phyloP scores from a whole-genome alignment of 2,113 vertebrate species.

The Brachypodius melanocephalos region DNA sequence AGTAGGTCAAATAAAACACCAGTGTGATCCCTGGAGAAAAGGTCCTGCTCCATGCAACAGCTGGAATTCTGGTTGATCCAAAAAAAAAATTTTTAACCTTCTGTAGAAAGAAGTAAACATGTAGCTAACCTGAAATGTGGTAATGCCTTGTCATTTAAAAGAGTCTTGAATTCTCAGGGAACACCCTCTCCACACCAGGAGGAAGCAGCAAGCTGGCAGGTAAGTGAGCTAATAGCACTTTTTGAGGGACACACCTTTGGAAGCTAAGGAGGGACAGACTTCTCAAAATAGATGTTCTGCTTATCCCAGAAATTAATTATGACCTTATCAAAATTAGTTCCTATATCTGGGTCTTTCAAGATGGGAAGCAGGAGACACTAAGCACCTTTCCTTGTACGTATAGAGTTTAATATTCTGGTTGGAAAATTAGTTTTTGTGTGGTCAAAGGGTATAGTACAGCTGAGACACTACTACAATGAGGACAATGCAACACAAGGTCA shows the following conservation, averaged over 20 bases:
- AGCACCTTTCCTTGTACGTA: background rate
- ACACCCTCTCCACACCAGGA: accelerated
- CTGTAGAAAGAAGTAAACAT: background rate
- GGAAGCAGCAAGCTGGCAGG: background rate
- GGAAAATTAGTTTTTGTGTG: slow-evolving; percentile 1
- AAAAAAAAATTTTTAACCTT: background rate
- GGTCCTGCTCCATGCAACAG: background rate
- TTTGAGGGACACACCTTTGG: background rate
- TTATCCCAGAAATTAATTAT: slow-evolving; percentile 29
- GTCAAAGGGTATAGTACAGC: background rate
- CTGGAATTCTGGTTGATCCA: background rate
- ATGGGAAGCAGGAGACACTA: background rate
- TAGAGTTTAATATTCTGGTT: background rate
- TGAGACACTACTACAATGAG: background rate
- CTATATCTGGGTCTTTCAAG: slow-evolving; percentile 14
- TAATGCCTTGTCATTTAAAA: background rate
- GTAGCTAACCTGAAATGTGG: background rate
- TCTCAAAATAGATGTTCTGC: slow-evolving; percentile 28
- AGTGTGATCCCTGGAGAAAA: background rate
- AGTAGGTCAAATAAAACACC: background rate
- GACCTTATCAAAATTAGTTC: slow-evolving; percentile 44
- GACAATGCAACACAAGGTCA: slow-evolving; percentile 20
- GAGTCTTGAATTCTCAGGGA: background rate
- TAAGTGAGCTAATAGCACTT: background rate
- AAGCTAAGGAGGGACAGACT: background rate